These are phyloP conservation scores for Edolisoma coerulescens DNA, from an alignment of 2,113 vertebrate species.

Conservation along the genomic window DNA sequence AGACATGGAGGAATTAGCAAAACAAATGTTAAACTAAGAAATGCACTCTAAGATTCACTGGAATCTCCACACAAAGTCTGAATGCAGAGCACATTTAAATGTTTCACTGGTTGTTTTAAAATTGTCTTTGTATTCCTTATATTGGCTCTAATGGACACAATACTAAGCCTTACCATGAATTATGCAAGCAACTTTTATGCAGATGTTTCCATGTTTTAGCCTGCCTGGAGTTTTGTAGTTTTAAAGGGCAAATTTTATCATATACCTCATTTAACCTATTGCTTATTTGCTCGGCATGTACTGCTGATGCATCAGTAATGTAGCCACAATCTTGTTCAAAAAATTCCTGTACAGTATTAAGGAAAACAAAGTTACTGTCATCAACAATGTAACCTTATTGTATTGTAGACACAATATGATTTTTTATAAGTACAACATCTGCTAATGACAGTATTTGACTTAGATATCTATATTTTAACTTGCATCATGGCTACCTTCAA, in stretches of 20 bases:
- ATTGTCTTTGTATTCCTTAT: slow-evolving; percentile 57
- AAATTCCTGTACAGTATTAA: not conserved
- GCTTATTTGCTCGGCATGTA: not conserved
- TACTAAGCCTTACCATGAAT: not conserved
- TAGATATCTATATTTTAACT: not conserved
- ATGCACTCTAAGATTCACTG: slow-evolving; percentile 57
- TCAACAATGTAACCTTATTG: not conserved
- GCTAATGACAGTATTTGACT: not conserved
- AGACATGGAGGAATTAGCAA: slow-evolving; percentile 73
- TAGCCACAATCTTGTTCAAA: not conserved
- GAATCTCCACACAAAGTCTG: slow-evolving; percentile 54
- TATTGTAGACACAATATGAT: not conserved
- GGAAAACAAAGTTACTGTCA: not conserved
- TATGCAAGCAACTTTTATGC: slow-evolving; percentile 9
- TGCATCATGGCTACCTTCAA: not conserved
- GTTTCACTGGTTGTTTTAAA: slow-evolving; percentile 56
- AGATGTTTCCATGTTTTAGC: not conserved
- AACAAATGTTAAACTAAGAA: slow-evolving; percentile 75
- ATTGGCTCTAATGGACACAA: slow-evolving; percentile 41
- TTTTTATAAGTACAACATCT: not conserved
- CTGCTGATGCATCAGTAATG: not conserved
- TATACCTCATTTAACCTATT: not conserved
- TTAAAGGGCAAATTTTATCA: not conserved
- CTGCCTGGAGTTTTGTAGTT: not conserved
- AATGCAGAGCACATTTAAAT: slow-evolving; percentile 43